Base-by-base conservation (phyloP, 2,888 invertebrate genomes). In the Tricholauxania praeusta region DNA sequence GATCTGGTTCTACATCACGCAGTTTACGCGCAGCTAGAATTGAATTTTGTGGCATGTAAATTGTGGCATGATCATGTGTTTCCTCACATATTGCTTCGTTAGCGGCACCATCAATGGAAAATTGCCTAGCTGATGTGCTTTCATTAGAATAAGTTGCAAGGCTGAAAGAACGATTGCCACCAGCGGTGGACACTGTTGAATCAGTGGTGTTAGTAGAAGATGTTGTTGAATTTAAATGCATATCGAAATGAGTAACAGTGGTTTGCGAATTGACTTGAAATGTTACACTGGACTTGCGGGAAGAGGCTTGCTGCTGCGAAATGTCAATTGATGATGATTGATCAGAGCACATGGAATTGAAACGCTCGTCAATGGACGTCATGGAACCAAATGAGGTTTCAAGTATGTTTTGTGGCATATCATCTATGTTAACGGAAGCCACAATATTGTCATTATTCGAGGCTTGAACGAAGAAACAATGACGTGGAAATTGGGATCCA, bases 211-310 rank as follows among this genome's bases (percentile, higher is more conserved):
- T 53, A 4, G 64, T 48, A 6, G 74, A 60, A 8, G 80, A 78
- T 52, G 75, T 82, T 2, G 81, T 78, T n/a, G 75, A 62, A 17
- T 80, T 75, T 12, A 67, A 51, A 19, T 65, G 69, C 28, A 55
- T 28, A 19, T 71, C 65, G 12, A 48, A 47, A 49, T 49, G 70
- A 12, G 72, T 76, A 59, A 74, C 78, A 72, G 75, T 77, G 53
- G 67, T 76, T 19, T 65, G 57, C 52, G 76, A 75, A 63, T 75
- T 78, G 51, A 82, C 78, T 69, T 85, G 85, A 78, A 87, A 87
- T 22, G 86, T 87, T 0, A 87, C 85, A 2, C 87, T 87, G 49
- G 84, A 84, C 75, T 87, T 87, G 32, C 87, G 84, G 15, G 87
- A 85, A 4, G 84, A 82, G 39, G 39, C 10, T 10, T 39, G 39